phyloP scores from a whole-genome alignment of 2,797 vertebrate genomes.

The Peromyscus aztecus region DNA sequence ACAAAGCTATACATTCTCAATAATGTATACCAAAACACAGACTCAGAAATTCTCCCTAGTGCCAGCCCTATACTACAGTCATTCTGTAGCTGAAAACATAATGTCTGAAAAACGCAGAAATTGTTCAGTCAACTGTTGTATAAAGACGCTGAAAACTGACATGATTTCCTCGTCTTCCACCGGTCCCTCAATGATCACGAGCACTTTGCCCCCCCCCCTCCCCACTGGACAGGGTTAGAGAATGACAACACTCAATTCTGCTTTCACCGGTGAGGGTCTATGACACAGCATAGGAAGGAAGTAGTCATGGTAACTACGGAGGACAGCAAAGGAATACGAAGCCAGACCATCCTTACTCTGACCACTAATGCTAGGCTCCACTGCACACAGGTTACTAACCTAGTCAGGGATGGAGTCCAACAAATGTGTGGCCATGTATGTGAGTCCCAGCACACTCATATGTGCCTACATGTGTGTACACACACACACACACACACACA shows the following conservation, averaged over 20 bases:
- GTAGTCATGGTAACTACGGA: constrained; percentile 58
- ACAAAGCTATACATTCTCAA: background rate
- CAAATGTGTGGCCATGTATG: background rate
- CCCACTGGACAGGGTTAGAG: background rate
- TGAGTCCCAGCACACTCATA: background rate
- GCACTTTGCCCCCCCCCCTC: background rate
- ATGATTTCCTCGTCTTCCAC: background rate
- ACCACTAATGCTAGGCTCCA: background rate
- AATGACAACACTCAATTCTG: background rate
- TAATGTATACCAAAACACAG: background rate
- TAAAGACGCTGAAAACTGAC: background rate
- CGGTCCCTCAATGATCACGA: background rate
- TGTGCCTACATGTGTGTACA: fast-evolving
- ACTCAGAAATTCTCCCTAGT: background rate
- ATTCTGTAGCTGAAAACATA: constrained; percentile 47
- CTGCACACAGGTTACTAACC: background rate
- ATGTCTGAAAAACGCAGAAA: constrained; percentile 1
- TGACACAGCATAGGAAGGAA: background rate
- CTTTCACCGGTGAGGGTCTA: constrained; percentile 15
- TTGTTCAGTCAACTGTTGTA: background rate
- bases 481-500: too few species aligned
- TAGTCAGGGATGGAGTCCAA: background rate
- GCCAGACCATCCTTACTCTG: background rate
- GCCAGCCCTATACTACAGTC: background rate
- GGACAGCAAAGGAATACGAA: background rate